Base-by-base conservation (phyloP, 2,888 invertebrate species). In the Agriopis leucophaearia region DNA sequence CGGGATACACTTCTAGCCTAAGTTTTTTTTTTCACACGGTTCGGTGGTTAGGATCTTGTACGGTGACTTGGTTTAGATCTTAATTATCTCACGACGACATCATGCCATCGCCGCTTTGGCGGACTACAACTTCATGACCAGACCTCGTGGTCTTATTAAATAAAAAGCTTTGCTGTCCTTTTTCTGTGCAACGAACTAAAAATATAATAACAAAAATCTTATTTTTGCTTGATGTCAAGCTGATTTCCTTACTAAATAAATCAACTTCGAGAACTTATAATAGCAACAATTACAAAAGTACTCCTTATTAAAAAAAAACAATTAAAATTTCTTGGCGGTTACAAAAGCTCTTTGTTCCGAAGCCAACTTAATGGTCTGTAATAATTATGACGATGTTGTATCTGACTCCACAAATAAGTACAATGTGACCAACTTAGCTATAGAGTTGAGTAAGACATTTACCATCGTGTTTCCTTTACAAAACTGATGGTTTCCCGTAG, bases 271-370 rank as follows among this genome's bases (percentile, higher is more conserved):
- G 36, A 36, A 8, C 18, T 1, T 13, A 55, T 15, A 42, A 18
- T 42, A 2, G 52, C 16, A 38, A 44, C 16, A 18, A 60, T 55
- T 55, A 55, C 40, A 18, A n/a, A 44, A 18, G 13, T 62, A 40
- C 64, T 60, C 59, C 64, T 72, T 71, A 76, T 76, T 78, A 74
- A 74, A 76, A 76, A 76, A 76, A 74, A 75, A 76, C 66, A 77
- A 80, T 76, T 80, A 75, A 73, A 76, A 45, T 50, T 13, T 44
- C 63, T 59, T 56, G 66, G 62, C 60, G 68, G 70, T 62, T 66
- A 73, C 74, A 82, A 76, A 78, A 73, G 69, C 50, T 60, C 64
- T 71, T 77, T 77, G 77, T 78, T 78, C 73, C 61, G 35, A n/a
- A 64, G 64, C 35, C 65, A 71, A 66, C 55, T 58, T 64, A 71